Conservation (phyloP, 2,113 vertebrate genomes). For the Peromyscus leucopus region DNA sequence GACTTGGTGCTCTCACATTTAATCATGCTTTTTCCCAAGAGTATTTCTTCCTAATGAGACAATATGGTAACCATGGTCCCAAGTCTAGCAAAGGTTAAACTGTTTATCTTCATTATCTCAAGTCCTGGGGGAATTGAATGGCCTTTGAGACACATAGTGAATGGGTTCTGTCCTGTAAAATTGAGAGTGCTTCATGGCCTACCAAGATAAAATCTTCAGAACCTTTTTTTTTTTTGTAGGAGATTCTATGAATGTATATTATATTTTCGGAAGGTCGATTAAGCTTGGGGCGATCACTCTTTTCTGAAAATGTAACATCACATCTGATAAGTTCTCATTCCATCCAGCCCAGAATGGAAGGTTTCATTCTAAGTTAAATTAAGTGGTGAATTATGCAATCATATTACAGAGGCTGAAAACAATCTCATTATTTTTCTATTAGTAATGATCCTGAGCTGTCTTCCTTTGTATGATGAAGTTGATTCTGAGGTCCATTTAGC, state of each 20-base stretch:
- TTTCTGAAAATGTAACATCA: slow-evolving; percentile 45
- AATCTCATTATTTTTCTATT: slow-evolving; percentile 41
- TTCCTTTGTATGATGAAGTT: background rate
- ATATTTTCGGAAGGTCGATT: background rate
- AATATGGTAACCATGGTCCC: background rate
- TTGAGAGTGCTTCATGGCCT: background rate
- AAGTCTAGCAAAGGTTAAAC: slow-evolving; percentile 57
- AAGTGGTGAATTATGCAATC: background rate
- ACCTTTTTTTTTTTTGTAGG: background rate
- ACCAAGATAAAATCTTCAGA: slow-evolving; percentile 43
- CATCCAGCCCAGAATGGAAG: background rate
- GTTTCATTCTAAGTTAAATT: slow-evolving; percentile 40
- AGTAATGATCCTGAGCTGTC: background rate
- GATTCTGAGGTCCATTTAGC: background rate
- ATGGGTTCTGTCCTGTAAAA: slow-evolving; percentile 56
- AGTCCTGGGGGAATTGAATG: slow-evolving; percentile 33
- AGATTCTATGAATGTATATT: background rate
- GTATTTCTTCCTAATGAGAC: slow-evolving; percentile 60
- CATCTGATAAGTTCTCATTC: slow-evolving; percentile 8
- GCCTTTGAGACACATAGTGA: background rate
- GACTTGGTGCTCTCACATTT: background rate
- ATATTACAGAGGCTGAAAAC: background rate
- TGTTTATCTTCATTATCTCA: slow-evolving; percentile 71
- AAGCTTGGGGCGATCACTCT: background rate
- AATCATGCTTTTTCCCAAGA: background rate